These are phyloP conservation scores for Tichodroma muraria DNA, from an alignment of 2,113 vertebrate species.

Conservation along the genomic window DNA sequence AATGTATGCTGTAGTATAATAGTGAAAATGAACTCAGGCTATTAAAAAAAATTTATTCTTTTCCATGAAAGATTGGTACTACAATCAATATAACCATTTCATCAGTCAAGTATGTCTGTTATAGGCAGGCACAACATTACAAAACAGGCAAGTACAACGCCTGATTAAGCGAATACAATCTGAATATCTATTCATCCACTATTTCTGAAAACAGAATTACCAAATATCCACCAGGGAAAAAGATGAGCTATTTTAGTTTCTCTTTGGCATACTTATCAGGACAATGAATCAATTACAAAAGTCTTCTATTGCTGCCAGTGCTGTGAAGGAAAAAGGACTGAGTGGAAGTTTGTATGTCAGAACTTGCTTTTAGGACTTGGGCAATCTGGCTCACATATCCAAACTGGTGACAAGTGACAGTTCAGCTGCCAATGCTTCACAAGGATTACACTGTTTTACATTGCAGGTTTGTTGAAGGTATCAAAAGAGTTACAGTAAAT, in stretches of 20 bases:
- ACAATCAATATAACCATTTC: slow-evolving; percentile 49
- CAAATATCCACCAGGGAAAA: slow-evolving; percentile 35
- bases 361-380: not conserved
- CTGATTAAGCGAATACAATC: not conserved
- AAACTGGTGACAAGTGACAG: not conserved
- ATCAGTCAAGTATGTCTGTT: slow-evolving; percentile 61
- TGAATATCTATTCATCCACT: slow-evolving; percentile 42
- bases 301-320: slow-evolving; percentile 36
- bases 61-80: slow-evolving; percentile 40
- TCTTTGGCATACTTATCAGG: slow-evolving; percentile 62
- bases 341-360: not conserved
- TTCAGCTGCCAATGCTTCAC: slow-evolving; percentile 15
- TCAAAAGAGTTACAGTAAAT: slow-evolving; percentile 55
- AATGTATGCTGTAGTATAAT: not conserved
- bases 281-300: slow-evolving; percentile 20
- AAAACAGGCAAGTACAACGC: slow-evolving; percentile 51
- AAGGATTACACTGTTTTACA: not conserved
- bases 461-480: not conserved
- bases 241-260: slow-evolving; percentile 32
- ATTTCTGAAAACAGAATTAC: slow-evolving; percentile 38
- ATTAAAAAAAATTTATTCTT: slow-evolving; percentile 42
- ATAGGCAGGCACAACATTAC: slow-evolving; percentile 59
- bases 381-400: not conserved
- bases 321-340: not conserved
- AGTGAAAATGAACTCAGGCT: not conserved